Conservation (phyloP, 1,140 invertebrate species). For the Caerostris extrusa region DNA sequence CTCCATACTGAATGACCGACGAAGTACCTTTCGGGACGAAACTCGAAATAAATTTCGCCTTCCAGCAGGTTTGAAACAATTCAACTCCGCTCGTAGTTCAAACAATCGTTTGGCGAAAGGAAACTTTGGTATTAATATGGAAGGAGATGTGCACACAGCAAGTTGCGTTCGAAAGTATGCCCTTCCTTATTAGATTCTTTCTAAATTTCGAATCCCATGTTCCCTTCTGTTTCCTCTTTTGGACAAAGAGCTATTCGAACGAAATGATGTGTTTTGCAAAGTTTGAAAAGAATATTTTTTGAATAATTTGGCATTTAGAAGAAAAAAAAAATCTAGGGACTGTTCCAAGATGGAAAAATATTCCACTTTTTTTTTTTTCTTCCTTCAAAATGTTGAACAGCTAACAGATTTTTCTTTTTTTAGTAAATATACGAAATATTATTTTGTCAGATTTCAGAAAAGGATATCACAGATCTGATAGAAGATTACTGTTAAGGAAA, state of each 20-base stretch:
- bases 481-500: too few species aligned
- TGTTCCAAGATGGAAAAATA: too few species aligned
- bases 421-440: too few species aligned
- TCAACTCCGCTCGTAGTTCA: constrained; percentile 2
- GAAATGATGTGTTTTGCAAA: neutral
- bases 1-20: constrained; percentile 9
- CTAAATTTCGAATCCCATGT: constrained; percentile 7
- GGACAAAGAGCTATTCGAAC: neutral
- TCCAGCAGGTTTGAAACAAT: neutral
- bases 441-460: too few species aligned
- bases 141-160: neutral
- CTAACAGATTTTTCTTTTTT: too few species aligned
- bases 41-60: neutral
- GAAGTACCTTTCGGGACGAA: neutral
- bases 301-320: too few species aligned
- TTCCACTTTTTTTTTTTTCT: too few species aligned
- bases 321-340: too few species aligned
- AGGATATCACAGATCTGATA: too few species aligned
- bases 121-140: neutral
- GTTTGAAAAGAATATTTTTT: neutral
- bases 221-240: neutral
- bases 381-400: too few species aligned
- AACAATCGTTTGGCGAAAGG: neutral
- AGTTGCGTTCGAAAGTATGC: neutral
- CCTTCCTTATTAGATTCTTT: neutral